A percentile compares a stretch with the other conserved stretches of the same genome.
Evolutionary conservation across 2,797 vertebrate species (phyloP).

Genomic region (Siniperca undulata): DNA sequence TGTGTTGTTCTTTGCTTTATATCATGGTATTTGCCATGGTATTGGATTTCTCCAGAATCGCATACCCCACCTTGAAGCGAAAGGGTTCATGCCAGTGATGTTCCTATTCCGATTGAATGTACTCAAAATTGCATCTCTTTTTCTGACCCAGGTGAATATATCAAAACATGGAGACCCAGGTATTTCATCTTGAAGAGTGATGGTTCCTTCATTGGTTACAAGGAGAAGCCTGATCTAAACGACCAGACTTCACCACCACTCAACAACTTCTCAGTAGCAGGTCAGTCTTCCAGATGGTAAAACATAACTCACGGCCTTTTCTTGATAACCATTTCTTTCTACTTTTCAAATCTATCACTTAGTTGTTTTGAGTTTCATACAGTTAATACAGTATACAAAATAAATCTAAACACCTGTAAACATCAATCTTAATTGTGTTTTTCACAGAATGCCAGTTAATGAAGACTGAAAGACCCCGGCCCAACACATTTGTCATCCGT

Average conservation of each 20-base stretch:
- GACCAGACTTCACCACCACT: slow-evolving; percentile 88
- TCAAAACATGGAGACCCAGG: slow-evolving; percentile 92
- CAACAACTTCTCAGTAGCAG: slow-evolving; percentile 93
- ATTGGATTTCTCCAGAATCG: too few relatives aligned
- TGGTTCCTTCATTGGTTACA: slow-evolving; percentile 93
- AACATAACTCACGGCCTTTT: neutral
- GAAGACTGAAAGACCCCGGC: slow-evolving; percentile 90
- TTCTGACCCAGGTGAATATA: slow-evolving; percentile 89
- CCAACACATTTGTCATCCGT: slow-evolving; percentile 93
- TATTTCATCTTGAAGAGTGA: slow-evolving; percentile 93
- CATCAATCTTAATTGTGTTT: neutral
- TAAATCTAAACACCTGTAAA: neutral
- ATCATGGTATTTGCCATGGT: too few relatives aligned
- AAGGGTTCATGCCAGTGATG: neutral
- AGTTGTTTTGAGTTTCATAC: neutral
- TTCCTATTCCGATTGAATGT: neutral
- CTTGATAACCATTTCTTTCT: neutral
- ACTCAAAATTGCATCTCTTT: neutral
- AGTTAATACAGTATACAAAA: neutral
- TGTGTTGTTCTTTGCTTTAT: too few relatives aligned
- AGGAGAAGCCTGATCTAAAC: slow-evolving; percentile 88
- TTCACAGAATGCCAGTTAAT: slow-evolving; percentile 91
- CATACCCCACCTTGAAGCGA: neutral
- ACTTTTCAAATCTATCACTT: neutral
- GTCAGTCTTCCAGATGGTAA: slow-evolving; percentile 68